These are phyloP conservation scores for Porites cylindrica DNA, from an alignment of 92 coral and sea anemone genomes.

Conservation along the genomic window DNA sequence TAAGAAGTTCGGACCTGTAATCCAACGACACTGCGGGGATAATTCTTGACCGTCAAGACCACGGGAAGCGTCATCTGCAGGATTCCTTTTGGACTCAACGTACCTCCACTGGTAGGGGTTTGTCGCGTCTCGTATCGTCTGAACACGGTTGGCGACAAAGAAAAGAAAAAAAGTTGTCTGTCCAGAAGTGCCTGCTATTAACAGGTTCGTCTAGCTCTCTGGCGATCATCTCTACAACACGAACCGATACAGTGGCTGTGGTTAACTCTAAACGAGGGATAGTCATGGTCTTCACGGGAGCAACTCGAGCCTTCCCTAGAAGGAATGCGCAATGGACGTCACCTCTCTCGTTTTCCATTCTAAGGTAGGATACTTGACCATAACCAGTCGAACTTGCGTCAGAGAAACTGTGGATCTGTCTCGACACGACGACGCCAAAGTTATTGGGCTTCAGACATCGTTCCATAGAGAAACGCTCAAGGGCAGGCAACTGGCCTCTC, in stretches of 20 bases:
- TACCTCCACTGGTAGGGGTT: neutral
- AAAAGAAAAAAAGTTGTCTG: no score
- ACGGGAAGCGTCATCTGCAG: no score
- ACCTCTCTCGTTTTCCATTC: conserved; percentile 23
- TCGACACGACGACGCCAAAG: conserved; percentile 13
- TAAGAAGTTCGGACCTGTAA: no score
- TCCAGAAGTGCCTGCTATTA: conserved; percentile 31
- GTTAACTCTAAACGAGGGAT: conserved; percentile 64
- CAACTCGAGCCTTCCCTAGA: conserved; percentile 28
- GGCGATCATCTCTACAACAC: conserved; percentile 36
- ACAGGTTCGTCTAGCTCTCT: conserved; percentile 43
- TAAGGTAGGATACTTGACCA: conserved; percentile 8
- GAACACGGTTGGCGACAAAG: conserved; percentile 51
- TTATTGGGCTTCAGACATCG: conserved; percentile 41
- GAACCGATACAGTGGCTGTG: conserved; percentile 63
- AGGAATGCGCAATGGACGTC: conserved; percentile 36
- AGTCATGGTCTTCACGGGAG: conserved; percentile 37
- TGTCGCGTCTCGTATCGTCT: neutral
- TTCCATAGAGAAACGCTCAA: conserved; percentile 9
- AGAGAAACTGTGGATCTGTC: conserved; percentile 56
- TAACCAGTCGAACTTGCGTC: conserved; percentile 48
- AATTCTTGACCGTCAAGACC: no score
- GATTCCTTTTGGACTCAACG: no score
- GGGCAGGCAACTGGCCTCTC: conserved; percentile 18
- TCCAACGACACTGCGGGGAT: no score